A percentile compares a stretch with the other conserved stretches of the same genome.
phyloP scores from a whole-genome alignment of 2,888 invertebrate genomes.

The Caenorhabditis plicata region DNA sequence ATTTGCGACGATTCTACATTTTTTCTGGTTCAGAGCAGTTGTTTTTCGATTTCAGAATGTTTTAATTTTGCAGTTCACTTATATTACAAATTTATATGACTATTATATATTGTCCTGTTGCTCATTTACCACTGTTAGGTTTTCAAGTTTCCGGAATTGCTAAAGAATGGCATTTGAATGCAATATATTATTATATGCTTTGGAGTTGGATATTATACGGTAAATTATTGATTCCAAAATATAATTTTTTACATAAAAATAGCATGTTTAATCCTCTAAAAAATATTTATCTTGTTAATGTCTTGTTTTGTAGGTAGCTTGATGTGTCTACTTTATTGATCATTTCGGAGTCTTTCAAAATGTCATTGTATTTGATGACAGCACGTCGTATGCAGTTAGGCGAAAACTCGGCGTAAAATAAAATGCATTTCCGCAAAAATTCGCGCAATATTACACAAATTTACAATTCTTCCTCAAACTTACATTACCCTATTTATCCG shows the following conservation, averaged over 20 bases:
- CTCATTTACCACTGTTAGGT: constrained; percentile 24
- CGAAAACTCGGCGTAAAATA: too few species aligned
- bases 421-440: too few species aligned
- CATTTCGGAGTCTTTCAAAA: not conserved
- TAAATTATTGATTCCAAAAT: constrained; percentile 3
- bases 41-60: too few species aligned
- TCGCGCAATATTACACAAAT: too few species aligned
- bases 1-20: constrained; percentile 13
- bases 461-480: too few species aligned
- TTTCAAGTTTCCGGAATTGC: constrained; percentile 21
- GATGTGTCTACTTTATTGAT: not conserved
- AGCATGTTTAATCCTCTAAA: too few species aligned
- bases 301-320: not conserved
- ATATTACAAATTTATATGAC: constrained; percentile 20
- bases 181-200: constrained; percentile 19
- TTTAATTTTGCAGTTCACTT: too few species aligned
- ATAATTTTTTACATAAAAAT: not conserved
- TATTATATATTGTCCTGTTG: constrained; percentile 18
- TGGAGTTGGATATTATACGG: constrained; percentile 22
- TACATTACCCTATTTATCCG: too few species aligned
- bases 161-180: constrained; percentile 12
- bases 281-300: not conserved
- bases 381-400: too few species aligned
- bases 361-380: too few species aligned
- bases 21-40: constrained; percentile 21